Evolutionary conservation across 1,140 invertebrate species (phyloP).

Genomic region (Drosophila ohnishii): DNA sequence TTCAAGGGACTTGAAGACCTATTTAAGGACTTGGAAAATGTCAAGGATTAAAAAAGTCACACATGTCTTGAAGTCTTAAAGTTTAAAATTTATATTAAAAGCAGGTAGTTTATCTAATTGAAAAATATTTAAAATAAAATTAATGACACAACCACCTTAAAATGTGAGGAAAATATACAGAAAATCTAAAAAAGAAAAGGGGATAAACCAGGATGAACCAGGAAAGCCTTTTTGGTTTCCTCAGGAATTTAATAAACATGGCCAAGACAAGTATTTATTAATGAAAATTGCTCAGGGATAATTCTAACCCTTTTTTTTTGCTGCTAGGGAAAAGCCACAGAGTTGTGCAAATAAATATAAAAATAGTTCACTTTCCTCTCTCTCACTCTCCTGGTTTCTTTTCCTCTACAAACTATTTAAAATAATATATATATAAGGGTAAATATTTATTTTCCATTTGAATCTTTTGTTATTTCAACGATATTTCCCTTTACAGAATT

Average conservation of each 20-base stretch:
- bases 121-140: background rate
- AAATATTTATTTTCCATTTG: conserved; percentile 24
- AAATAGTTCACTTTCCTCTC: background rate
- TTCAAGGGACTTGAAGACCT: conserved; percentile 6
- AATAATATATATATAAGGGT: background rate
- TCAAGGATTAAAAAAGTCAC: background rate
- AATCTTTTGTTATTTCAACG: conserved; percentile 2
- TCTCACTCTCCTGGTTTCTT: no score
- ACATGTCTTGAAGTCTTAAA: background rate
- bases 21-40: background rate
- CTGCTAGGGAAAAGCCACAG: background rate
- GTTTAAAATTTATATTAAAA: no score
- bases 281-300: conserved; percentile 5
- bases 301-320: background rate
- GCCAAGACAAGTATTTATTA: background rate
- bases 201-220: background rate
- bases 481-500: conserved; percentile 12
- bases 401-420: background rate
- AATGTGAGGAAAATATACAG: background rate
- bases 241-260: conserved; percentile 14
- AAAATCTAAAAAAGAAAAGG: background rate
- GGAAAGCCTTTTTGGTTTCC: background rate
- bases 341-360: background rate
- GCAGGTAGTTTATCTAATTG: no score
- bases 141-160: background rate